A percentile compares a stretch with the other conserved stretches of the same genome.
These are phyloP conservation scores for Anguilla marmorata DNA, from an alignment of 2,797 vertebrate species.

Conservation along the genomic window DNA sequence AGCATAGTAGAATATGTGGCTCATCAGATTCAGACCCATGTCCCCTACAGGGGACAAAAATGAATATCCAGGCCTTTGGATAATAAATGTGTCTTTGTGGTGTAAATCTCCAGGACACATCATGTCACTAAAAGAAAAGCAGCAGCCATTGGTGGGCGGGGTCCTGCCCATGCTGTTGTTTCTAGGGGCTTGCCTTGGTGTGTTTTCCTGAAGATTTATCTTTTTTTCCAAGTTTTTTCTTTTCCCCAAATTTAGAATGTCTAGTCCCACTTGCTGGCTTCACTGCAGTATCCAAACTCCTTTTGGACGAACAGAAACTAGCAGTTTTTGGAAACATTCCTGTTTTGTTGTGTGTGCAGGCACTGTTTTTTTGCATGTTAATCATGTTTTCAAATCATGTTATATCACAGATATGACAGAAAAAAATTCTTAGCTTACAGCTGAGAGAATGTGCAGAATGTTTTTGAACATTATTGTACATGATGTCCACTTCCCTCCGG, in stretches of 20 bases:
- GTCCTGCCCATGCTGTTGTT: background rate
- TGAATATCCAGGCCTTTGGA: background rate
- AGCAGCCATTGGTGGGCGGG: background rate
- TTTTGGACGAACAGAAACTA: background rate
- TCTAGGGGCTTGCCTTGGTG: background rate
- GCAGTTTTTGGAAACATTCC: background rate
- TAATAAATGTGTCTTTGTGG: background rate
- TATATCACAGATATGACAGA: background rate
- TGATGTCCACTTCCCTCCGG: constrained; percentile 9
- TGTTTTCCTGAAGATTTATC: too few relatives aligned
- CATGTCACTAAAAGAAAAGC: background rate
- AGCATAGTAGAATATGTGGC: background rate
- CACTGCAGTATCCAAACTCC: background rate
- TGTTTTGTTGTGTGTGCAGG: background rate
- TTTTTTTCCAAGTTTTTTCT: background rate
- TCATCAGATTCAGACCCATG: background rate
- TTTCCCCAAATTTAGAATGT: background rate
- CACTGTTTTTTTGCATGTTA: background rate
- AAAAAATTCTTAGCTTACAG: background rate
- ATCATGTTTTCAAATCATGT: background rate
- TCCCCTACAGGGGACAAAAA: background rate
- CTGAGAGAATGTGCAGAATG: background rate
- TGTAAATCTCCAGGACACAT: background rate
- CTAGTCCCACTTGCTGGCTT: background rate
- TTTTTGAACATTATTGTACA: background rate